Conservation (phyloP, 2,113 vertebrate species). For the Anolis carolinensis region DNA sequence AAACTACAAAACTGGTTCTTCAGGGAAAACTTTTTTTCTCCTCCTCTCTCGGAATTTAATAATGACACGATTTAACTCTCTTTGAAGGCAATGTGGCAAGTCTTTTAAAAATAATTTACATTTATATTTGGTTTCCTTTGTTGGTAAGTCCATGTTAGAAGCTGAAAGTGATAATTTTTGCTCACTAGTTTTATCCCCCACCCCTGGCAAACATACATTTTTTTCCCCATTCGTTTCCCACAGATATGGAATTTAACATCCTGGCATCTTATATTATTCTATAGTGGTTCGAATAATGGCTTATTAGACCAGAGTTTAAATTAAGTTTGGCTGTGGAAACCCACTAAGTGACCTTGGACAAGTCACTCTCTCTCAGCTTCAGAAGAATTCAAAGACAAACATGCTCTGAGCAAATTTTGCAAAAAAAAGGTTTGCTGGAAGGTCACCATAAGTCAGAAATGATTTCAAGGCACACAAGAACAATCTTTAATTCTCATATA, state of each 20-base stretch:
- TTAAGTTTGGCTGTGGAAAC: too few relatives aligned
- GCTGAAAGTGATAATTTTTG: conserved; percentile 28
- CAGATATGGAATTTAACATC: background rate
- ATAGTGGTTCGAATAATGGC: too few relatives aligned
- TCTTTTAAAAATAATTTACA: conserved; percentile 37
- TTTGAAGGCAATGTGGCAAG: conserved; percentile 50
- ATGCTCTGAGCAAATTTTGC: too few relatives aligned
- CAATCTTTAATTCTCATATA: too few relatives aligned
- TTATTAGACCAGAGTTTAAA: too few relatives aligned
- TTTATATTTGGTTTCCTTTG: conserved; percentile 35
- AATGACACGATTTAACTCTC: conserved; percentile 36
- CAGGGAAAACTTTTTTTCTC: conserved; percentile 31
- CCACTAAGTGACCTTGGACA: too few relatives aligned
- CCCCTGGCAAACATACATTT: conserved; percentile 6
- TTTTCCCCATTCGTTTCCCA: conserved; percentile 2
- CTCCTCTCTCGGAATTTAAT: conserved; percentile 41
- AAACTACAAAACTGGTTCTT: conserved; percentile 25
- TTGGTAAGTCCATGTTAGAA: conserved; percentile 13
- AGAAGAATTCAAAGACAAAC: too few relatives aligned
- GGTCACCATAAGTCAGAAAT: too few relatives aligned
- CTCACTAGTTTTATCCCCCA: conserved; percentile 11
- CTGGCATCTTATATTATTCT: background rate
- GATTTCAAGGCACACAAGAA: too few relatives aligned
- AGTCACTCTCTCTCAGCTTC: too few relatives aligned
- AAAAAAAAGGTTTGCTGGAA: too few relatives aligned